Evolutionary conservation across 2,113 vertebrate genomes (phyloP).

Genomic region (Bufo bufo): DNA sequence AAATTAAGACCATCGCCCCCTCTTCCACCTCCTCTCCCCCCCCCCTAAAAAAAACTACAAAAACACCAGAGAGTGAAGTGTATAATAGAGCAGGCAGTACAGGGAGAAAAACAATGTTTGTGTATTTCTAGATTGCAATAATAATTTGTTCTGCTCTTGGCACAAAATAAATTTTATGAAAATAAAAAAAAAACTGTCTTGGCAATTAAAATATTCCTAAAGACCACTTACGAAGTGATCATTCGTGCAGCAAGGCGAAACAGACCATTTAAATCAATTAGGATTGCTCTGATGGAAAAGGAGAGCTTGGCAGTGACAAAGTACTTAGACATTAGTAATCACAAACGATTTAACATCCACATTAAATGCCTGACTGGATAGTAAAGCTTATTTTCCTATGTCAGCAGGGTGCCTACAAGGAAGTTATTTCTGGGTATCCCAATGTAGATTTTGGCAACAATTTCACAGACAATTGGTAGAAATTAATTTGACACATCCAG

Average conservation of each 20-base stretch:
- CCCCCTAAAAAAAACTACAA: constrained; percentile 60
- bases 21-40: not conserved
- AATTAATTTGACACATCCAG: constrained; percentile 83
- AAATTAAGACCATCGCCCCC: constrained; percentile 90
- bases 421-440: constrained; percentile 81
- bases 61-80: constrained; percentile 81
- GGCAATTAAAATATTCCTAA: constrained; percentile 99
- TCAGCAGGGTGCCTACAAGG: constrained; percentile 82
- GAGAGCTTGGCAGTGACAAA: constrained; percentile 88
- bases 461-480: constrained; percentile 86
- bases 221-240: constrained; percentile 98
- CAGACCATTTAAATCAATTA: constrained; percentile 99
- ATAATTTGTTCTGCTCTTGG: constrained; percentile 99
- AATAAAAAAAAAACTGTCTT: constrained; percentile 73
- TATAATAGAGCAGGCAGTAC: constrained; percentile 86
- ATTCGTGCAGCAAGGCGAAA: constrained; percentile 93
- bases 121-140: constrained; percentile 97
- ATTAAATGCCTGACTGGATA: constrained; percentile 87
- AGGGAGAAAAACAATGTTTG: constrained; percentile 91
- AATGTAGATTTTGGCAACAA: constrained; percentile 84
- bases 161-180: constrained; percentile 89
- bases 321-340: constrained; percentile 89
- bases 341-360: constrained; percentile 92
- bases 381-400: constrained; percentile 88
- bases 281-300: constrained; percentile 92